phyloP scores from a whole-genome alignment of 2,797 vertebrate species.

The Gadopsis marmoratus region DNA sequence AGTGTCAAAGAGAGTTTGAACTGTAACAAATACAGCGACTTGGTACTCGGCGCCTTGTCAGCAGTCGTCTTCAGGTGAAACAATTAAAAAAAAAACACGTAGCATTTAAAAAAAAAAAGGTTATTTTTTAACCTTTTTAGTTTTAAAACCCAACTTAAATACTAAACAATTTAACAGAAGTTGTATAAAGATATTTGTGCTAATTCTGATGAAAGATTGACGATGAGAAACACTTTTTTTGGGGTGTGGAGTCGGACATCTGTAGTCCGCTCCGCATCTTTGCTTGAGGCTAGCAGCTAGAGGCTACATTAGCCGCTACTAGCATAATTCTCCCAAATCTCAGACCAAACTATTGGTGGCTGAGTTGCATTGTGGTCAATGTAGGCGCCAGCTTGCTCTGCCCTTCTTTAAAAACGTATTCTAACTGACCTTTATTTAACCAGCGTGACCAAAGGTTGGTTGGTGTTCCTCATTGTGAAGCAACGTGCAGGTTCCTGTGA shows the following conservation, averaged over 20 bases:
- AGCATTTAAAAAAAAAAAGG: too few relatives aligned
- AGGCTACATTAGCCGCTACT: not conserved
- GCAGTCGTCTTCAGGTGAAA: not conserved
- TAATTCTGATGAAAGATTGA: not conserved
- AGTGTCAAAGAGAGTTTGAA: conserved; percentile 15
- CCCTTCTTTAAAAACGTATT: not conserved
- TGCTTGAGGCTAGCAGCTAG: not conserved
- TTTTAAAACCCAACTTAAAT: not conserved
- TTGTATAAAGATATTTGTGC: too few relatives aligned
- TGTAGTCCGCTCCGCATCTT: too few relatives aligned
- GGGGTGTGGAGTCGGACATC: too few relatives aligned
- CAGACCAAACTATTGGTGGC: not conserved
- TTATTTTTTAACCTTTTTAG: not conserved
- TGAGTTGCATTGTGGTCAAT: not conserved
- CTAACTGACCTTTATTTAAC: not conserved
- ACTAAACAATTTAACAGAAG: too few relatives aligned
- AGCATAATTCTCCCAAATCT: too few relatives aligned
- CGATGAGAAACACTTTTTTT: too few relatives aligned
- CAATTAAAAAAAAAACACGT: not conserved
- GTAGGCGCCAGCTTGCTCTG: not conserved
- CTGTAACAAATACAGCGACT: not conserved
- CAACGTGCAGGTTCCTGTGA: conserved; percentile 12
- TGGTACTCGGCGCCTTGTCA: not conserved
- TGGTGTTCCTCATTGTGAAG: not conserved
- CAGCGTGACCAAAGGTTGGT: not conserved